Base-by-base conservation (phyloP, 2,797 vertebrate species). In the Protonibea diacanthus region DNA sequence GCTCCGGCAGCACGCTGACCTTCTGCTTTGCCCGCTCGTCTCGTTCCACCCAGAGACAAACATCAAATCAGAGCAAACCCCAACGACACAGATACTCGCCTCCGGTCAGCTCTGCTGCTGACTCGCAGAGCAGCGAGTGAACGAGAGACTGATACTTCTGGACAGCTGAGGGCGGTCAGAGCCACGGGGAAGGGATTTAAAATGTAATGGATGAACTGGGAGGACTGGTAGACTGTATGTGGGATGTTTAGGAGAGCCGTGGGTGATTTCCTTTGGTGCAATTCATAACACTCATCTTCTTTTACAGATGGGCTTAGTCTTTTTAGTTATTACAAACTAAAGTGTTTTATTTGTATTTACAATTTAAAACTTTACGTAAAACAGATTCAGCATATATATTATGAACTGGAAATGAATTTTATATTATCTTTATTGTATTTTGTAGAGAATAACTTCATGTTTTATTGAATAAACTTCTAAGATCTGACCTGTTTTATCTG, bases 21-120 rank as follows among this genome's bases (percentile, higher is more conserved):
- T 98, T 97, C 93, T 99, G 98, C 92, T 99, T 99, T 2, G 91
- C 97, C 64, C 96, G 97, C 62, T 92, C 97, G 0, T 96, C 97
- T 70, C 96, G 97, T 77, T 94, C 95, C 29, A 62, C 91, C 3
- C 20, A 92, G 73, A 95, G 95, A 71, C 96, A 96, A 48, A 90
- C 95, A 17, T 95, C 95, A 3, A 93, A 90, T 88, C 97, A 95
- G 80, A 96, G 95, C 94, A 97, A 95, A 91, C 92, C 95, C 76
- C 96, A 94, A 57, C 91, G 94, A 45, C 69, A 87, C 0, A 96
- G 96, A 56, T 78, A 87, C 83, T 78, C 92, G 49, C 82, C 93
- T 82, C 86, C 91, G 1, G 83, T 67, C 18, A 95, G 95, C 66
- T 91, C 94, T 76, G 95, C 95, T 83, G 87, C 73, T 21, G 92